A percentile compares a stretch with the other conserved stretches of the same genome.
These are phyloP conservation scores for Sorex araneus DNA, from an alignment of 2,113 vertebrate genomes.

Conservation along the genomic window DNA sequence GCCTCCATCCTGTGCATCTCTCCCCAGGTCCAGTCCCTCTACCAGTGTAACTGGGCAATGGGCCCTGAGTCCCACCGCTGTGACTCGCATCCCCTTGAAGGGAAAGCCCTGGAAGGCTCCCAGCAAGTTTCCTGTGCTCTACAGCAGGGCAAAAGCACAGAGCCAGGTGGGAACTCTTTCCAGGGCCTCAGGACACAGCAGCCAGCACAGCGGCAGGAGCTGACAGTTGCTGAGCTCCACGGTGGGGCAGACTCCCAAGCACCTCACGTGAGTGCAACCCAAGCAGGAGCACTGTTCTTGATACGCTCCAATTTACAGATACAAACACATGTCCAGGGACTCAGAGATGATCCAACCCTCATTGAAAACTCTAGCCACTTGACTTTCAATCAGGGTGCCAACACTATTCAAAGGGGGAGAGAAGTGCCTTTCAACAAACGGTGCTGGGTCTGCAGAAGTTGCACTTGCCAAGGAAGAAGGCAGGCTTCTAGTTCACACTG, in stretches of 20 bases:
- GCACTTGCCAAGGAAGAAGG: neutral
- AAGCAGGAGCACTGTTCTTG: neutral
- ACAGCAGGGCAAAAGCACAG: neutral
- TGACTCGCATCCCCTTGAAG: neutral
- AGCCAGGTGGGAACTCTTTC: neutral
- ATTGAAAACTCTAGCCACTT: neutral
- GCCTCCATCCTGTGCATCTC: neutral
- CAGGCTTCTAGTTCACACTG: neutral
- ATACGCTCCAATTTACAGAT: neutral
- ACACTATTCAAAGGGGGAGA: slow-evolving; percentile 9
- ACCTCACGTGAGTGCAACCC: neutral
- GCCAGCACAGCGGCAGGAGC: neutral
- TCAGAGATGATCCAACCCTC: slow-evolving; percentile 15
- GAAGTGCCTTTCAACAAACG: neutral
- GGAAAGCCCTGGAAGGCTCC: neutral
- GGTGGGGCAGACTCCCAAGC: neutral
- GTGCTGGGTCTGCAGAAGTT: neutral
- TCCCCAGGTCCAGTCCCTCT: neutral
- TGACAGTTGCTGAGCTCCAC: neutral
- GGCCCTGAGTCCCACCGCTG: neutral
- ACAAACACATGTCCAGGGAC: neutral
- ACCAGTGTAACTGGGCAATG: neutral
- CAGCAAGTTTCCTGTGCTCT: too few species aligned
- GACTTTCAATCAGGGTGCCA: neutral
- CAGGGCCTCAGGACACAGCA: slow-evolving; percentile 15